Base-by-base conservation (phyloP, 2,113 vertebrate genomes). In the Turnix velox region DNA sequence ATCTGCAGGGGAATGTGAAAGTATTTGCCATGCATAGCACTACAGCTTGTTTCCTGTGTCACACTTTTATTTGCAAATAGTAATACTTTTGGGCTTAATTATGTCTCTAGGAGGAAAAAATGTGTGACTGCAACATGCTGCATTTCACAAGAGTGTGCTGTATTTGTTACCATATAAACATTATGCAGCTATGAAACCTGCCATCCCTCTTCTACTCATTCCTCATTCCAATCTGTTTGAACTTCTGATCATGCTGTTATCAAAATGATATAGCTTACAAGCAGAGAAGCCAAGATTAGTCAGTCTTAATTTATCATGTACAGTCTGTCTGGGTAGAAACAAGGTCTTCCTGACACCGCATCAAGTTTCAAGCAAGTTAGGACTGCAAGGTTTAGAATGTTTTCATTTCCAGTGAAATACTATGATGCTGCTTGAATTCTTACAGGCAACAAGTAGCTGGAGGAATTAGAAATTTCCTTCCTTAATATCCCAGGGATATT, bases 401-500 rank as follows among this genome's bases (percentile, higher is more conserved):
- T 94, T 95, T 76, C 45, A 54, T 96, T 95, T 94, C 59, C 49
- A 90, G 67, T 6, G 2, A 87, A 94, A 66, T 93, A 35, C 80
- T 87, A 57, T 28, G 24, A 68, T 92, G 52, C 68, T 71, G 84
- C 94, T 69, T 78, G 76, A 95, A 78, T 93, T 94, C 69, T 85
- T 95, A 79, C 87, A 93, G 57, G 74, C 85, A 93, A 66, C 31
- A 83, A 85, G 88, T 86, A 92, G 87, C 62, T 93, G 55, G 46
- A 95, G 93, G 94, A 97, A 96, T 89, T 69, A 82, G 87, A 83
- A 72, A 84, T 80, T 93, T 91, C 87, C 90, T 94, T 93, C 76
- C 72, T 93, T 87, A 91, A 89, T 95, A 71, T 91, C 30, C 73
- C 46, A 91, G 93, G 68, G 95, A 74, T 82, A n/a, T 89, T 3